Evolutionary conservation across 1,140 invertebrate genomes (phyloP).

Genomic region (Caenorhabditis latens): DNA sequence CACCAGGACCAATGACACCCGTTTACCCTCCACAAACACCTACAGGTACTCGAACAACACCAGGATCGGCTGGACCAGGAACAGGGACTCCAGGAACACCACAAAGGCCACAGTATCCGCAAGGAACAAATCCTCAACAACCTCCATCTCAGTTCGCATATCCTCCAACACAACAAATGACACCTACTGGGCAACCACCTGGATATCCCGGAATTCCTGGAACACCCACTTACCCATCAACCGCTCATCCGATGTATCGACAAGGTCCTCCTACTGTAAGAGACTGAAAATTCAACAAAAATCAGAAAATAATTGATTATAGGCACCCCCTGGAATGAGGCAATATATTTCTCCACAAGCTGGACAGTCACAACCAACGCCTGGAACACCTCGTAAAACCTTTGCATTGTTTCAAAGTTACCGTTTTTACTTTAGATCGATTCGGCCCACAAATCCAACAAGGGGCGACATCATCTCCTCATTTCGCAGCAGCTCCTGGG

Average conservation of each 20-base stretch:
- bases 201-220: slow-evolving; percentile 20
- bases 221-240: background rate
- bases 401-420: background rate
- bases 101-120: slow-evolving; percentile 50
- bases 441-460: background rate
- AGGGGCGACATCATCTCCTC: slow-evolving; percentile 49
- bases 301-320: slow-evolving; percentile 16
- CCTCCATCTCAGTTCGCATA: slow-evolving; percentile 16
- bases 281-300: background rate
- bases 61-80: slow-evolving; percentile 22
- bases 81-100: slow-evolving; percentile 19
- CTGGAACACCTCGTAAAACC: slow-evolving; percentile 4
- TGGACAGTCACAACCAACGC: background rate
- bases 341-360: slow-evolving; percentile 57
- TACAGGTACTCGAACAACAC: background rate
- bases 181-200: slow-evolving; percentile 23
- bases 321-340: slow-evolving; percentile 37
- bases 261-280: slow-evolving; percentile 9
- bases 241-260: slow-evolving; percentile 52
- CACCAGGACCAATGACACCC: slow-evolving; percentile 36
- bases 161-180: slow-evolving; percentile 46
- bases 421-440: background rate
- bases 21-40: slow-evolving; percentile 22
- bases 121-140: slow-evolving; percentile 41
- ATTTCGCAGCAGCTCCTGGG: slow-evolving; percentile 22